phyloP scores from a whole-genome alignment of 2,797 vertebrate genomes.

The Tamandua tetradactyla region DNA sequence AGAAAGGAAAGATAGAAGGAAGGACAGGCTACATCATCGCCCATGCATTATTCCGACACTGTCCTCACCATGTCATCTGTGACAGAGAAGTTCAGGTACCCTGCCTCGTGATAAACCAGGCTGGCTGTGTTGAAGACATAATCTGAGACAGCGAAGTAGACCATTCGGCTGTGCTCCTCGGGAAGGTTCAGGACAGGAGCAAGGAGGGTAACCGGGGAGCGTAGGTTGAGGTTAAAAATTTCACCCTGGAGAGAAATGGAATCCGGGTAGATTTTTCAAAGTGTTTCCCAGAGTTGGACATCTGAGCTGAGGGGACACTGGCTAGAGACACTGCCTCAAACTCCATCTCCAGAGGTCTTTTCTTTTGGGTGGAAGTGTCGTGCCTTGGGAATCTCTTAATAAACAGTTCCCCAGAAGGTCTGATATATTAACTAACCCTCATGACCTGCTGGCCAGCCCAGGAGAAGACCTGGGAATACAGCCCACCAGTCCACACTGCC shows the following conservation, averaged over 20 bases:
- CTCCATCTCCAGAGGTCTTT: neutral
- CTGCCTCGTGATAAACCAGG: conserved; percentile 74
- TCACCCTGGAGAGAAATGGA: conserved; percentile 81
- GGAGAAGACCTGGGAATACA: neutral
- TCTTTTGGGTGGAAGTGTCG: neutral
- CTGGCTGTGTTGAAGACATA: conserved; percentile 85
- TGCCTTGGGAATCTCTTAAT: neutral
- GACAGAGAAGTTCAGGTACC: conserved; percentile 80
- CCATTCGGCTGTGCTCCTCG: conserved; percentile 78
- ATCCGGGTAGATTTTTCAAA: neutral
- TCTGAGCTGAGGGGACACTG: neutral
- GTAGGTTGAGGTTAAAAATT: conserved; percentile 79
- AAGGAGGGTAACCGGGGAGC: conserved; percentile 37
- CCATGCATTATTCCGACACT: neutral
- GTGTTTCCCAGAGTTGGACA: neutral
- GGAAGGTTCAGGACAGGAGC: conserved; percentile 74
- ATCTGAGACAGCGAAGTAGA: conserved; percentile 85
- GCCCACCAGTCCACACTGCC: neutral
- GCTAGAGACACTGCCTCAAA: neutral
- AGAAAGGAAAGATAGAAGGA: neutral
- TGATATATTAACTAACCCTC: neutral
- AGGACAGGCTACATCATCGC: neutral
- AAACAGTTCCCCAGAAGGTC: neutral
- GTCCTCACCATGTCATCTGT: conserved; percentile 82
- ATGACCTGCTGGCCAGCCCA: neutral